phyloP scores from a whole-genome alignment of 2,888 invertebrate species.

The Sarcophaga variegata region DNA sequence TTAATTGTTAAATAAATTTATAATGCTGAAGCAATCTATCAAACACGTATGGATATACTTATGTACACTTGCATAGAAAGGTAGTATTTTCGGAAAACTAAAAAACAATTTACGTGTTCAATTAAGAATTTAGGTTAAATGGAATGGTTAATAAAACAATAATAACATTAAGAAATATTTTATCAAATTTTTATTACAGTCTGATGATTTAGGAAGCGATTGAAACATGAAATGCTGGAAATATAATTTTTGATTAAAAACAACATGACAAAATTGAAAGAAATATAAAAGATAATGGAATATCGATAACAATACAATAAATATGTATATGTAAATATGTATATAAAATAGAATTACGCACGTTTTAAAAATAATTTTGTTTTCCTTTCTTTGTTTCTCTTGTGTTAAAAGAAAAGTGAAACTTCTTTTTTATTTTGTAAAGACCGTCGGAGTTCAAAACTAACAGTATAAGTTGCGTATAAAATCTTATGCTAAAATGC shows the following conservation, averaged over 20 bases:
- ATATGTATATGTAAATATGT: not conserved
- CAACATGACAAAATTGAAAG: not conserved
- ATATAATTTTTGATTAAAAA: too few species aligned
- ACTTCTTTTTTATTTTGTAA: slow-evolving; percentile 39
- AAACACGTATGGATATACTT: not conserved
- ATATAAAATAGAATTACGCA: slow-evolving; percentile 42
- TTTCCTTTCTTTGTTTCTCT: slow-evolving; percentile 20
- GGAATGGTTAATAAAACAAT: not conserved
- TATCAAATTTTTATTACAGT: slow-evolving; percentile 20
- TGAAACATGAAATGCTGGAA: too few species aligned
- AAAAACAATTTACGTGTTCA: slow-evolving; percentile 32
- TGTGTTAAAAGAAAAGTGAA: slow-evolving; percentile 57
- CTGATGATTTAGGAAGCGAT: slow-evolving; percentile 29
- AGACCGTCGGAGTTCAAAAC: slow-evolving; percentile 41
- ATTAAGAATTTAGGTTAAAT: slow-evolving; percentile 53
- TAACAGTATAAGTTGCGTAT: slow-evolving; percentile 2
- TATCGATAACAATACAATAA: too few species aligned
- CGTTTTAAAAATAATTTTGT: slow-evolving; percentile 18
- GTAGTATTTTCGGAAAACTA: slow-evolving; percentile 35
- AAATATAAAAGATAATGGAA: too few species aligned
- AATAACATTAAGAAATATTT: not conserved
- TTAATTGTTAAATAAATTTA: slow-evolving; percentile 42
- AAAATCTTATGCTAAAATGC: slow-evolving; percentile 13
- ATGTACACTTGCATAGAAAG: not conserved
- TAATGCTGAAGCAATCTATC: not conserved